Evolutionary conservation across 1,140 invertebrate genomes (phyloP).

Genomic region (Eumaeus atala): DNA sequence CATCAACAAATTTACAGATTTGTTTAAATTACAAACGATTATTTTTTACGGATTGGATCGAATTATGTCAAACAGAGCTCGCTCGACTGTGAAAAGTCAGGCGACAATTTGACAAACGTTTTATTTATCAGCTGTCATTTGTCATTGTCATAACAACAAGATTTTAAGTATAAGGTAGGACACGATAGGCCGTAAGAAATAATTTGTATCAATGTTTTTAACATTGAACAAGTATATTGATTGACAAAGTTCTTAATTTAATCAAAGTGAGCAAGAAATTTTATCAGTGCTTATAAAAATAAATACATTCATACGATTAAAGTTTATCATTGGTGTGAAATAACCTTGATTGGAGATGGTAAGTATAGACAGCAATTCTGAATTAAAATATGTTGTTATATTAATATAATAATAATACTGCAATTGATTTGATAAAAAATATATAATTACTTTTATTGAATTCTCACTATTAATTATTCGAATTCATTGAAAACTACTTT

Average conservation of each 20-base stretch:
- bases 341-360: constrained; percentile 46
- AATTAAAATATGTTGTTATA: constrained; percentile 4
- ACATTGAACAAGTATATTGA: background rate
- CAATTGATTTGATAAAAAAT: background rate
- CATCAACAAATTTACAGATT: no score
- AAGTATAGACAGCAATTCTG: constrained; percentile 23
- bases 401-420: background rate
- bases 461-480: no score
- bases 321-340: constrained; percentile 1
- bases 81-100: no score
- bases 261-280: background rate
- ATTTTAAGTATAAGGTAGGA: background rate
- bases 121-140: background rate
- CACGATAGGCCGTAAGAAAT: background rate
- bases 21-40: no score
- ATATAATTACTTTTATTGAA: background rate
- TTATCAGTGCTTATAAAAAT: background rate
- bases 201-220: background rate
- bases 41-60: no score
- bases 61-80: no score
- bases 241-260: background rate
- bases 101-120: background rate
- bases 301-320: background rate
- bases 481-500: no score
- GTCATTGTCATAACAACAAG: constrained; percentile 5